Percentiles rank a stretch among this genome's conserved stretches.
Evolutionary conservation across 1,140 invertebrate genomes (phyloP).

Genomic region (Homalodisca vitripennis): DNA sequence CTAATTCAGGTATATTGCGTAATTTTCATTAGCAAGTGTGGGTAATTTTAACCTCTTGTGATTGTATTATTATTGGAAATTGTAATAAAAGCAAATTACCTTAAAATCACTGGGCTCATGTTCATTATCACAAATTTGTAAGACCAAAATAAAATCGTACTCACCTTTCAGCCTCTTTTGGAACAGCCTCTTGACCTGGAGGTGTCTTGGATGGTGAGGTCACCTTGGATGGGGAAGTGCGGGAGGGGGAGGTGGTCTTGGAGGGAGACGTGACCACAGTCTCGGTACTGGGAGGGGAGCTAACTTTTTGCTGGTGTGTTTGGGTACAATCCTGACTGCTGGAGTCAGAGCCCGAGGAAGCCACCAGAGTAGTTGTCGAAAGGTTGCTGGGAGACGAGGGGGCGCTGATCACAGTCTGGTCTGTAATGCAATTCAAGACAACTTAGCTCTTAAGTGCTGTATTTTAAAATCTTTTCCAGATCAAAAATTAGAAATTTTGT

Average conservation of each 20-base stretch:
- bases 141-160: no score
- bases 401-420: slow-evolving; percentile 52
- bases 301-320: slow-evolving; percentile 44
- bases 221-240: slow-evolving; percentile 12
- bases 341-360: slow-evolving; percentile 47
- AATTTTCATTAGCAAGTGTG: no score
- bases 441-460: no score
- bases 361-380: slow-evolving; percentile 69
- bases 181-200: not conserved
- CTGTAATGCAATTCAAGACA: slow-evolving; percentile 40
- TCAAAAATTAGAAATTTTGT: no score
- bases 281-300: not conserved
- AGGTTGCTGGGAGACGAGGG: slow-evolving; percentile 70
- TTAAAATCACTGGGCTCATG: no score
- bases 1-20: no score
- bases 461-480: no score
- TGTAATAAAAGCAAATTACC: no score
- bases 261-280: not conserved
- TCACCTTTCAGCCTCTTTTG: slow-evolving; percentile 7
- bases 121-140: no score
- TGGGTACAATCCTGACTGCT: slow-evolving; percentile 45
- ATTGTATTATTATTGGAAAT: no score
- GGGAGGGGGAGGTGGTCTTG: slow-evolving; percentile 4
- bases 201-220: slow-evolving; percentile 18
- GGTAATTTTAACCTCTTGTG: no score